Percentiles rank a stretch among this genome's conserved stretches.
These are phyloP conservation scores for Scaptomyza pallida DNA, from an alignment of 1,140 invertebrate species.

Conservation along the genomic window DNA sequence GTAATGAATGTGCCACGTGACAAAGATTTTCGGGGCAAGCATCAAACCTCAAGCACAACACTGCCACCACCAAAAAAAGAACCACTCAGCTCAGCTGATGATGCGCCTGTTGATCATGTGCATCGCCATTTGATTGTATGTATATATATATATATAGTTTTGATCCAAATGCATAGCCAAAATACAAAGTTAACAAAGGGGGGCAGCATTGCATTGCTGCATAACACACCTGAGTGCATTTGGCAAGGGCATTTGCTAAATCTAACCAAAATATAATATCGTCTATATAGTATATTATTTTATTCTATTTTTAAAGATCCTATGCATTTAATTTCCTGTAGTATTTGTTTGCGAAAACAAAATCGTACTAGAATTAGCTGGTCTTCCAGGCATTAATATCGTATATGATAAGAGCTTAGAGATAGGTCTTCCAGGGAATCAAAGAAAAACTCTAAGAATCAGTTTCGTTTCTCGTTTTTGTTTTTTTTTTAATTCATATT, in stretches of 20 bases:
- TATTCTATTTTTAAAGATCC: neutral
- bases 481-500: no score
- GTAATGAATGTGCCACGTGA: slow-evolving; percentile 48
- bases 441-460: no score
- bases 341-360: no score
- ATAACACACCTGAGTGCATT: slow-evolving; percentile 24
- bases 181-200: slow-evolving; percentile 21
- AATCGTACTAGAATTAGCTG: no score
- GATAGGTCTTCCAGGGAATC: no score
- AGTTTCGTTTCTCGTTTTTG: no score
- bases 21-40: slow-evolving; percentile 16
- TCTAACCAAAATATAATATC: no score
- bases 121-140: neutral
- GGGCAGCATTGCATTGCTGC: neutral
- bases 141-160: no score
- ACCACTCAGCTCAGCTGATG: slow-evolving; percentile 14
- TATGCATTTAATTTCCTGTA: no score
- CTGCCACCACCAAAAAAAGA: neutral
- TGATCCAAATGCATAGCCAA: slow-evolving; percentile 14
- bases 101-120: slow-evolving; percentile 21
- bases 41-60: neutral
- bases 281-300: neutral
- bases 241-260: slow-evolving; percentile 11
- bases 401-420: no score
- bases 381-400: no score